These are phyloP conservation scores for Columba livia DNA, from an alignment of 2,113 vertebrate genomes.

Conservation along the genomic window DNA sequence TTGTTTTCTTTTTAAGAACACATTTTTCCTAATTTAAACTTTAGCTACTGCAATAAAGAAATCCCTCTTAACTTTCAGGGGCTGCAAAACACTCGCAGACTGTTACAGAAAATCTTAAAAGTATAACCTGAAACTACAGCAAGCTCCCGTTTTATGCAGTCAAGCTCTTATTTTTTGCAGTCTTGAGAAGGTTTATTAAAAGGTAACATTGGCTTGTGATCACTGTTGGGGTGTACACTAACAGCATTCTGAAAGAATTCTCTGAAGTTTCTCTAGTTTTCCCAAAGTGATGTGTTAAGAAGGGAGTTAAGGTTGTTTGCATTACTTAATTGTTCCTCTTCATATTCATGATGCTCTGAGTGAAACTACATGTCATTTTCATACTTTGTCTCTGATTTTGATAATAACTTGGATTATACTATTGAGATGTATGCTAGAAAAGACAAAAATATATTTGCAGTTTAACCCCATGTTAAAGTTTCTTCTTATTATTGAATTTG, in stretches of 20 bases:
- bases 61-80: neutral
- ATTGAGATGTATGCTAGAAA: neutral
- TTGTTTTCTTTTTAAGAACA: neutral
- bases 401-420: neutral
- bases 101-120: neutral
- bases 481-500: neutral
- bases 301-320: neutral
- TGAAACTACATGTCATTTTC: neutral
- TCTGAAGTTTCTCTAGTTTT: neutral
- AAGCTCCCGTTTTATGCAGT: neutral
- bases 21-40: neutral
- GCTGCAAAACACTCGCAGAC: neutral
- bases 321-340: neutral
- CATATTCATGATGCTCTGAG: neutral
- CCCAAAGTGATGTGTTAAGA: neutral
- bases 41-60: neutral
- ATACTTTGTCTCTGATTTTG: neutral
- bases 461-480: neutral
- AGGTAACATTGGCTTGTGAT: neutral
- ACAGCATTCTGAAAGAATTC: neutral
- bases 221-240: neutral
- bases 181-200: neutral
- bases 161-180: neutral
- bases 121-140: neutral
- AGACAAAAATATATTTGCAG: neutral